A percentile compares a stretch with the other conserved stretches of the same genome.
phyloP scores from a whole-genome alignment of 2,113 vertebrate genomes.

The Nesogale talazaci region DNA sequence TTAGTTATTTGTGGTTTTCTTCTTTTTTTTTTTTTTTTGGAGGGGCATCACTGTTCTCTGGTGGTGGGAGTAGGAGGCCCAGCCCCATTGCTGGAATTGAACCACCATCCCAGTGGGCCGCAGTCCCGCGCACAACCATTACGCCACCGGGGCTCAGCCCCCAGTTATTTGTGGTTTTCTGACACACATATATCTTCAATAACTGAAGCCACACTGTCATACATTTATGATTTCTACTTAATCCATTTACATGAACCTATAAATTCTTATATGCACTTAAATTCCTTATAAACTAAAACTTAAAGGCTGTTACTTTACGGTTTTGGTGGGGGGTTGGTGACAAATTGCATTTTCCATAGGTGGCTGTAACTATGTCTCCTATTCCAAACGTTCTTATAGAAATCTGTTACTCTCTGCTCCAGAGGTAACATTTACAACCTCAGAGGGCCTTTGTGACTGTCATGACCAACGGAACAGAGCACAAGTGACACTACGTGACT shows the following conservation, averaged over 20 bases:
- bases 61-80: too few relatives aligned
- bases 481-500: neutral
- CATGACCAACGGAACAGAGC: neutral
- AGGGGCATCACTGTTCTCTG: too few relatives aligned
- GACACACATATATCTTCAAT: neutral
- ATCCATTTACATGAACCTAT: neutral
- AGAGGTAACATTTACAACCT: neutral
- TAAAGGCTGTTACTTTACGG: conserved; percentile 6
- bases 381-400: neutral
- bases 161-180: neutral
- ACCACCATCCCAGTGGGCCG: too few relatives aligned
- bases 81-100: too few relatives aligned
- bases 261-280: neutral
- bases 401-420: neutral
- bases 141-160: too few relatives aligned
- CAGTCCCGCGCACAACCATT: too few relatives aligned
- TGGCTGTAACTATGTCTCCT: neutral
- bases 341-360: conserved; percentile 24
- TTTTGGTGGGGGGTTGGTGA: neutral
- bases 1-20: neutral
- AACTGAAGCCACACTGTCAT: neutral
- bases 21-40: too few relatives aligned
- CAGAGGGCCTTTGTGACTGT: neutral
- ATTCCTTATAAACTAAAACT: conserved; percentile 14
- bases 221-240: neutral